phyloP scores from a whole-genome alignment of 2,113 vertebrate species.

The Serinus canaria region DNA sequence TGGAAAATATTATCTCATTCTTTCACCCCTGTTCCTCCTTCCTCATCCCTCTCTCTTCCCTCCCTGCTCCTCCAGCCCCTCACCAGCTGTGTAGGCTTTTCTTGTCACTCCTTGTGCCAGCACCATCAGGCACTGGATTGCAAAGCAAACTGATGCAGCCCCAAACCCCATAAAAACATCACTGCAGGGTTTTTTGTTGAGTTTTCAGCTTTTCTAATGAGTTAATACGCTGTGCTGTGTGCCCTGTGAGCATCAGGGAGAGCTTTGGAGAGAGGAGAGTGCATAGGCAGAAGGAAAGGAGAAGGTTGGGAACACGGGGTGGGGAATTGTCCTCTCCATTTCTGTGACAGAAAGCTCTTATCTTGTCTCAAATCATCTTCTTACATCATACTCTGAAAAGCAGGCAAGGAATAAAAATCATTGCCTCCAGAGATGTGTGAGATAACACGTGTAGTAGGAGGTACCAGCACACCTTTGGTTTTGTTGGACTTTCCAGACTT shows the following conservation, averaged over 20 bases:
- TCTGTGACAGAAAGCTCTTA: not conserved
- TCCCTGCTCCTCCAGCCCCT: not conserved
- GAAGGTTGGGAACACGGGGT: not conserved
- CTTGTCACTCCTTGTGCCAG: not conserved
- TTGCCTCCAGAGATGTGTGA: not conserved
- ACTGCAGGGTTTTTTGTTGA: not conserved
- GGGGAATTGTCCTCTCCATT: not conserved
- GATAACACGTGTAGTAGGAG: not conserved
- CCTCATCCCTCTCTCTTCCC: not conserved
- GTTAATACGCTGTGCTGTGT: not conserved
- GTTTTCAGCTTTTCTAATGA: not conserved
- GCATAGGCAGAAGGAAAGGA: not conserved
- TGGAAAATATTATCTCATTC: not conserved
- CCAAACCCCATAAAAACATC: not conserved
- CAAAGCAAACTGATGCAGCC: not conserved
- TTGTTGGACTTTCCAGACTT: conserved; percentile 37
- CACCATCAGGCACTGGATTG: not conserved
- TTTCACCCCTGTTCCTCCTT: not conserved
- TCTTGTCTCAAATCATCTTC: not conserved
- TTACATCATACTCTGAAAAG: not conserved
- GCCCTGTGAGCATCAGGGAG: not conserved
- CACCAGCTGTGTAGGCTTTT: not conserved
- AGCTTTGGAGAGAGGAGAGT: not conserved
- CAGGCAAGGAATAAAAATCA: not conserved
- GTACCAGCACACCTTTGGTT: not conserved